Conservation (phyloP, 2,113 vertebrate species). For the Alligator mississippiensis region DNA sequence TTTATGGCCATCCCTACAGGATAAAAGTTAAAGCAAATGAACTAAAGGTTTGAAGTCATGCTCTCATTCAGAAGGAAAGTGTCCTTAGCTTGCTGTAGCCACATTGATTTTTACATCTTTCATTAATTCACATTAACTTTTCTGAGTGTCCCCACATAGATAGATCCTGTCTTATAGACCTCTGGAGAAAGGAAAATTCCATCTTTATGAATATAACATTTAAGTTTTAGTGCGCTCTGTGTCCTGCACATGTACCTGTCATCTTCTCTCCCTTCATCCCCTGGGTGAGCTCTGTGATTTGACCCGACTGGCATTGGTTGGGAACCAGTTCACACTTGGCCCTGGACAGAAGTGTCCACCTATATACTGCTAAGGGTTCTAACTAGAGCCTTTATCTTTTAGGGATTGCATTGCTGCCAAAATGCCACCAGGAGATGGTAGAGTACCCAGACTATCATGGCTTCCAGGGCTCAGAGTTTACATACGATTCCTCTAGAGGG, state of each 20-base stretch:
- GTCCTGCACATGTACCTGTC: neutral
- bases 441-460: no score
- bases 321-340: no score
- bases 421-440: no score
- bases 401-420: neutral
- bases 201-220: neutral
- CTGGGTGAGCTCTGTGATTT: neutral
- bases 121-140: neutral
- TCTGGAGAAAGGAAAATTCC: neutral
- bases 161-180: neutral
- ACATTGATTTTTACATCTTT: constrained; percentile 11
- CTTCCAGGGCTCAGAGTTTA: no score
- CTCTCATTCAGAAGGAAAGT: neutral
- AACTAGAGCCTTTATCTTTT: no score
- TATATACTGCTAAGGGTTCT: no score
- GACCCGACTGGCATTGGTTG: no score
- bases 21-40: no score
- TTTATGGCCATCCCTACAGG: no score
- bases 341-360: no score
- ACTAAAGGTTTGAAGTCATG: neutral
- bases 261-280: neutral
- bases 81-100: constrained; percentile 14
- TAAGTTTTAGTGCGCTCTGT: neutral
- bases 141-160: neutral
- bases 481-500: no score